Evolutionary conservation across 2,797 vertebrate genomes (phyloP).

Genomic region (Cossypha niveicapilla): DNA sequence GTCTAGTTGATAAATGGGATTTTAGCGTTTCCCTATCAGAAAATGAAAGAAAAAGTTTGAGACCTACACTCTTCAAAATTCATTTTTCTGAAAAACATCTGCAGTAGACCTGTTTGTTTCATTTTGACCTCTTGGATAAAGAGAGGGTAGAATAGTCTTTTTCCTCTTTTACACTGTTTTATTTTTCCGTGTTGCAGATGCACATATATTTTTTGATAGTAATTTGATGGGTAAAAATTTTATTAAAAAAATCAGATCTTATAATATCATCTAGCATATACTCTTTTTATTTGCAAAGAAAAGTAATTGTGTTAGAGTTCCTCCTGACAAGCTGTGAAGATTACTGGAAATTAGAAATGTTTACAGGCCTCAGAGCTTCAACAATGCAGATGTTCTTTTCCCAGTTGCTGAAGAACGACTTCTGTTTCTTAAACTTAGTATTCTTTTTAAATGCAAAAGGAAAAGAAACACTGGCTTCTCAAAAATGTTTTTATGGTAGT

Average conservation of each 20-base stretch:
- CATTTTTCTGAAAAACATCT: background rate
- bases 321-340: background rate
- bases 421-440: background rate
- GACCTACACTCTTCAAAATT: background rate
- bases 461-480: background rate
- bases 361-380: background rate
- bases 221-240: background rate
- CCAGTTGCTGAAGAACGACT: background rate
- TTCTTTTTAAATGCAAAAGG: background rate
- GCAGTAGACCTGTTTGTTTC: background rate
- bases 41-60: background rate
- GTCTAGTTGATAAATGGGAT: background rate
- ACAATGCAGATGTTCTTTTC: background rate
- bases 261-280: background rate
- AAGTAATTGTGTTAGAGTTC: background rate
- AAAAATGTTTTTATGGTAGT: background rate
- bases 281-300: background rate
- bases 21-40: background rate
- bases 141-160: background rate
- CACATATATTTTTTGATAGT: background rate
- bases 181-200: background rate
- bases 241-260: background rate
- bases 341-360: background rate
- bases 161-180: background rate
- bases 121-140: background rate